Base-by-base conservation (phyloP, 2,797 vertebrate genomes). In the Aplochiton taeniatus region DNA sequence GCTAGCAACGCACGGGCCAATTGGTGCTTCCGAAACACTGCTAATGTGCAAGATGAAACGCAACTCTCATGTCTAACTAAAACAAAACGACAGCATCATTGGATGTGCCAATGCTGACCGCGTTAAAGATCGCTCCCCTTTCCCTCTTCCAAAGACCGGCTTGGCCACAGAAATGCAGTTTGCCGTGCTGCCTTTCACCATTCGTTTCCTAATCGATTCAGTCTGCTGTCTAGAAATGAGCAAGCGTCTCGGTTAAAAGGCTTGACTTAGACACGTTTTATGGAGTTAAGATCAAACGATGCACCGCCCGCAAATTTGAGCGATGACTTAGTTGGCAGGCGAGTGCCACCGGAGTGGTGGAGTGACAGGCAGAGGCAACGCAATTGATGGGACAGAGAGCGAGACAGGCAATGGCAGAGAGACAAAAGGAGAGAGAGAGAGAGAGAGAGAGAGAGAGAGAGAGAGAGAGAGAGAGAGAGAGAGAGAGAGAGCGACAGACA, bases 11-110 rank as follows among this genome's bases (percentile, higher is more conserved):
- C 55, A 58, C 13, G 62, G 52, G 31, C 31, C 31, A 31, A 31
- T 31, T 31, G 31, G 31, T 31, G 58, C 58, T 47, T 60, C 45
- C 45, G 17, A 63, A 19, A 41, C 19, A 45, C 42, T 51, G 56
- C 54, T 17, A 20, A 44, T 59, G 20, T 65, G 63, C 18, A 67
- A 41, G 57, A 61, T 54, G 65, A 14, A 77, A 72, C 56, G 53
- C 52, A 58, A 57, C 49, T 61, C 61, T 68, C 45, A 43, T 17
- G 20, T 52, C 43, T 49, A 58, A 52, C 54, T 53, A 60, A 13
- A 44, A 11, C 18, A 50, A 58, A 61, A 63, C 70, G 58, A 16
- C 14, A 66, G 60, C 63, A 68, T 31, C 11, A 61, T 47, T 49
- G 31, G 56, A 59, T 58, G 45, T 66, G n/a, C 56, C 42, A 12